Evolutionary conservation across 2,888 invertebrate species (phyloP).

Genomic region (Drosophila anceps): DNA sequence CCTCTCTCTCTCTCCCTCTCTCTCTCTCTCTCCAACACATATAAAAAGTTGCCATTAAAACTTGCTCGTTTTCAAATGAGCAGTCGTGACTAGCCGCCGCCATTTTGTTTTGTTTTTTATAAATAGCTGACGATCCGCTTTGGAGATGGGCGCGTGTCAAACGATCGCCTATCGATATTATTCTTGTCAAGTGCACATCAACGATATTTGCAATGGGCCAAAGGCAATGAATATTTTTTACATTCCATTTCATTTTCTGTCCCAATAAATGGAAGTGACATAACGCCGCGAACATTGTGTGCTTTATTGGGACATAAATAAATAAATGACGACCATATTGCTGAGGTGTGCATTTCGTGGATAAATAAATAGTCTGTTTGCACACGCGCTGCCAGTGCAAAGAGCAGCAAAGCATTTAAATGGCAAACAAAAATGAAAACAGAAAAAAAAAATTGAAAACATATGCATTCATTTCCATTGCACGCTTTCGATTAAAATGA

Average conservation of each 20-base stretch:
- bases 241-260: neutral
- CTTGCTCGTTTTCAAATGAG: conserved; percentile 12
- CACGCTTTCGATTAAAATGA: conserved; percentile 7
- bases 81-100: conserved; percentile 9
- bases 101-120: conserved; percentile 27
- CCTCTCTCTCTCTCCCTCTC: too few species aligned
- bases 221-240: conserved; percentile 8
- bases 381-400: conserved; percentile 5
- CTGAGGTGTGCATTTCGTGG: conserved; percentile 17
- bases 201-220: neutral
- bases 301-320: conserved; percentile 19
- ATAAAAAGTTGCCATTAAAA: conserved; percentile 25
- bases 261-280: conserved; percentile 10
- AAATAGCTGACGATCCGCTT: conserved; percentile 12
- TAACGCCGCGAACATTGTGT: conserved; percentile 7
- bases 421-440: neutral
- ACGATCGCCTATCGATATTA: conserved; percentile 12
- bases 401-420: conserved; percentile 6
- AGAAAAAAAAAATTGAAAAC: neutral
- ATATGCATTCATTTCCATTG: neutral
- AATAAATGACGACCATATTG: conserved; percentile 15
- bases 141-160: neutral
- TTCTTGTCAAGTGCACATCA: neutral
- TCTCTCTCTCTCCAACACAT: neutral
- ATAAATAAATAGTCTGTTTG: neutral